A percentile compares a stretch with the other conserved stretches of the same genome.
Conservation (phyloP, 37 sponge, comb jelly and placozoan genomes). For the Aplysina aerophoba region DNA sequence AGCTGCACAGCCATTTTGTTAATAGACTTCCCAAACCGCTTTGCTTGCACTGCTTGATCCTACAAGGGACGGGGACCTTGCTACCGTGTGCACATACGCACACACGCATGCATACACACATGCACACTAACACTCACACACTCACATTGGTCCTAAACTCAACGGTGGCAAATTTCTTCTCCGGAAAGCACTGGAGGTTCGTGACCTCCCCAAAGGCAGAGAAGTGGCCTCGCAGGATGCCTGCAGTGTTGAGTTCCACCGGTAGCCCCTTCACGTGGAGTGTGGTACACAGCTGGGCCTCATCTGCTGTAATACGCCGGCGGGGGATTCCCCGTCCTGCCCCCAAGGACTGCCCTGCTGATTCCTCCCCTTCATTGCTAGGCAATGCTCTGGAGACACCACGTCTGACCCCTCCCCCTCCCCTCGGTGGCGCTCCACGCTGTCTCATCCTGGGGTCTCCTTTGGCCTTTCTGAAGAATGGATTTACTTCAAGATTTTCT, state of each 20-base stretch:
- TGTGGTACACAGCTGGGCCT: background rate
- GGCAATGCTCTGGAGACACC: background rate
- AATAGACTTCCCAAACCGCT: conserved; percentile 48
- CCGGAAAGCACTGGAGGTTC: conserved; percentile 41
- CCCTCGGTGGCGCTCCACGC: background rate
- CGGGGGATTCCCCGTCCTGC: background rate
- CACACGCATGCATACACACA: background rate
- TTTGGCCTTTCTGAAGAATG: too few relatives aligned
- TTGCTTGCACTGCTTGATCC: conserved; percentile 60
- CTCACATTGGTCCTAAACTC: conserved; percentile 59
- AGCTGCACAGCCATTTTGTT: conserved; percentile 42
- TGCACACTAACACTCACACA: background rate
- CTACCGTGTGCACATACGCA: background rate
- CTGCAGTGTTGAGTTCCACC: conserved; percentile 40
- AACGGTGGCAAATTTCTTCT: conserved; percentile 71
- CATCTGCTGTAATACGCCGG: background rate
- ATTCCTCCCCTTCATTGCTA: background rate
- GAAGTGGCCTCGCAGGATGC: conserved; percentile 53
- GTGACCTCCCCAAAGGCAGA: conserved; percentile 60
- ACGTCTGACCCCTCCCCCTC: background rate
- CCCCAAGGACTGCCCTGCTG: background rate
- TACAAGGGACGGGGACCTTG: too few relatives aligned
- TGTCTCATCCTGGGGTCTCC: too few relatives aligned
- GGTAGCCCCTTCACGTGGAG: conserved; percentile 81
- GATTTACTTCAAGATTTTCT: too few relatives aligned